Base-by-base conservation (phyloP, 2,888 invertebrate species). In the Ennomos fuscantarius region DNA sequence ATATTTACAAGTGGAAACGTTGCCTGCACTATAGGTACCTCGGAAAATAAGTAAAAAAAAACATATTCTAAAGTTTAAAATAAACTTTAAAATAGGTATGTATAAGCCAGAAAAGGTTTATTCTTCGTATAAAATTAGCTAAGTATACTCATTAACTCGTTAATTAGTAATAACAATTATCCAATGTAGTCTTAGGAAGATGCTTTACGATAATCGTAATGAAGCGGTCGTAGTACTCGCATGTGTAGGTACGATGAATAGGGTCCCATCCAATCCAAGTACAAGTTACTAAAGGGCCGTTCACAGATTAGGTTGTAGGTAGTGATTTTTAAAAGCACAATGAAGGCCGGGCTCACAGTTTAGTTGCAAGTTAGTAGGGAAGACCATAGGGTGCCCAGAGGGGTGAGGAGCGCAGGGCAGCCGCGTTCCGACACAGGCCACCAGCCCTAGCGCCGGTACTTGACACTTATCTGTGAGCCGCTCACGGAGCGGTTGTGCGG, bases 401-500 rank as follows among this genome's bases (percentile, higher is more conserved):
- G 81, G 79, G 79, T 65, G 82, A 68, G 76, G 76, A 66, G 74
- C 61, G 77, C 73, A 57, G 78, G 68, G 73, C 65, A 68, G 69
- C 59, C 66, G 74, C 79, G 80, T 84, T 79, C 82, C 86, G 76
- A 79, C 71, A 77, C 82, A 81, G 72, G 69, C 74, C 73, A 70
- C 61, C 63, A 63, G 42, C 42, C 42, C 9, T 8, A 5, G 11
- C 8, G 11, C 11, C 64, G 61, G 62, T 44, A 74, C 70, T 77
- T 73, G 74, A 74, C 81, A 84, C 79, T 81, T 79, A 82, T 74
- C 72, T 77, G 77, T 73, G 73, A 78, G 82, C 83, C 84, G 88
- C 86, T 77, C 70, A 76, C 71, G 66, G 80, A 70, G 84, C 82
- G 87, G 88, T 79, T 79, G 87, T 82, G 79, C 79, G 71, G 77